phyloP scores from a whole-genome alignment of 2,888 invertebrate genomes.

The Drosophila mimica region DNA sequence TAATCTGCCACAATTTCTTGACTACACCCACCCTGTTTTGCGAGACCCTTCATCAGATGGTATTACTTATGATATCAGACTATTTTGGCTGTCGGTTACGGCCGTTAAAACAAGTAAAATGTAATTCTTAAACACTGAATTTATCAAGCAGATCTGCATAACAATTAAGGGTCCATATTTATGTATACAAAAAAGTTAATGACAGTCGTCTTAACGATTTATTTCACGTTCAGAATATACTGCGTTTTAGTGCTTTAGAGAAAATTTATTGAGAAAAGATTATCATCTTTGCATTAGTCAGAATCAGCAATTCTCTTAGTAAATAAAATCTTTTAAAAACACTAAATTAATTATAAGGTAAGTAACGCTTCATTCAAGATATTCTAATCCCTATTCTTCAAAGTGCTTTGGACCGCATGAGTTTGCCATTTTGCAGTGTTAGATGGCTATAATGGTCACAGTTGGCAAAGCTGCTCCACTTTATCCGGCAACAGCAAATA shows the following conservation, averaged over 20 bases:
- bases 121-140: neutral
- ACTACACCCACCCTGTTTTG: neutral
- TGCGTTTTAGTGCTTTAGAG: no score
- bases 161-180: neutral
- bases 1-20: neutral
- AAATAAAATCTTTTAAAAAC: neutral
- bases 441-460: constrained; percentile 55
- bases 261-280: neutral
- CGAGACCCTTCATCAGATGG: neutral
- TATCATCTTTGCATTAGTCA: neutral
- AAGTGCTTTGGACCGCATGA: constrained; percentile 11
- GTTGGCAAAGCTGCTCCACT: constrained; percentile 57
- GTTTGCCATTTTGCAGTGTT: neutral
- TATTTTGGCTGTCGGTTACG: neutral
- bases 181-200: neutral
- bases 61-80: no score
- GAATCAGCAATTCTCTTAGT: neutral
- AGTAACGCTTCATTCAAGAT: neutral
- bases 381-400: neutral
- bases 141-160: neutral
- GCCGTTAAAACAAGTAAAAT: neutral
- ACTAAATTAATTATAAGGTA: neutral
- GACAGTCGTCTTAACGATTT: neutral
- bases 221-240: neutral
- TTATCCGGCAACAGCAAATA: constrained; percentile 28